Base-by-base conservation (phyloP, 1,140 invertebrate genomes). In the Caenorhabditis inopinata region DNA sequence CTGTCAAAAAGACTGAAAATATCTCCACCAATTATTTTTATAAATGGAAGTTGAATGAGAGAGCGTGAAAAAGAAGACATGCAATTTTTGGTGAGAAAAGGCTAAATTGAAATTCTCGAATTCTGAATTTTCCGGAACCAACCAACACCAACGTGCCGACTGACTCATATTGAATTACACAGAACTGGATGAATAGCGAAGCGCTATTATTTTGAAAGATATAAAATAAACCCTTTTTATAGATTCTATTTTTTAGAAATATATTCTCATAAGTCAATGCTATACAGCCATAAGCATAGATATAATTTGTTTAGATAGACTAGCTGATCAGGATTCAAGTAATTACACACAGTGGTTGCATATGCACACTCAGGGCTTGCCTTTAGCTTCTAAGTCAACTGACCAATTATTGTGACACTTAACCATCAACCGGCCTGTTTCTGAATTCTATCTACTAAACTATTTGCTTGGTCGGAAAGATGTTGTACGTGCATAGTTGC, bases 331-430 rank as follows among this genome's bases (percentile, higher is more conserved):
- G n/a, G 58, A 68, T 68, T 68, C 58, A 68, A 38, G 58, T 68
- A 68, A 68, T 68, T 68, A 68, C 58, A 68, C 58, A 5, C 51
- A 29, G 14, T 29, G 7, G 27, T 29, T 32, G 27, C 53, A 58
- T 58, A 32, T 32, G 27, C 53, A 35, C 53, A 58, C 51, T 32
- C 27, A 29, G n/a, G 9, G 4, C 32, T 68, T 4, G 1, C 51
- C 32, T 58, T 16, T 32, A 42, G 32, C 16, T 2, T 6, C n/a
- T 42, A 38, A 42, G 38, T 42, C 38, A 42, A 42, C 58, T 68
- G 32, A 11, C 35, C 58, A 68, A 68, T 68, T 68, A 68, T 68
- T 68, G 58, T 68, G 58, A 68, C 58, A 68, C 58, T 68, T 68
- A 29, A 68, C 58, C 58, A 68, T 68, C 58, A 68, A 25, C 58